Conservation (phyloP, 2,888 invertebrate genomes). For the Melinaea marsaeus region DNA sequence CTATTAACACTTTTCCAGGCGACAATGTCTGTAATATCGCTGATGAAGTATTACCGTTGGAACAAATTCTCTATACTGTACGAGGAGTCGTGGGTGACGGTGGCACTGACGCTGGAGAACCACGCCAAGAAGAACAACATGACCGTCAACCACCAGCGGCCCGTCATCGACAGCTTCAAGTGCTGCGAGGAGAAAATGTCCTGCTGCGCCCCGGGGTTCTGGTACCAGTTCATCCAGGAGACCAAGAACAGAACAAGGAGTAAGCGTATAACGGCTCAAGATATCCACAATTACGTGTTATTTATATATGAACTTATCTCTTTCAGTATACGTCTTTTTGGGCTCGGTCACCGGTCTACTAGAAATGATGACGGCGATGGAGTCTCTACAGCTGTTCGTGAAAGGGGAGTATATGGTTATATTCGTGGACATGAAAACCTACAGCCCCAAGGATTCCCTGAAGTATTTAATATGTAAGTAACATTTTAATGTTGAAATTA, state of each 20-base stretch:
- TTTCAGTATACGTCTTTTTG: slow-evolving; percentile 95
- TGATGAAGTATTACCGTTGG: slow-evolving; percentile 95
- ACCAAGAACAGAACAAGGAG: slow-evolving; percentile 92
- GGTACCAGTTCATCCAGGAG: slow-evolving; percentile 90
- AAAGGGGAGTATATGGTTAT: slow-evolving; percentile 97
- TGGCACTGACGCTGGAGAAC: slow-evolving; percentile 87
- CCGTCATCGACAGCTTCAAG: slow-evolving; percentile 83
- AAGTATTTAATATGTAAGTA: slow-evolving; percentile 90
- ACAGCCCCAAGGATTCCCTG: slow-evolving; percentile 83
- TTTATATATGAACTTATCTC: slow-evolving; percentile 7
- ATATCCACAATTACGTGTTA: too few species aligned
- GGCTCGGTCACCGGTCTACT: slow-evolving; percentile 91
- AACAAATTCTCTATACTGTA: slow-evolving; percentile 93
- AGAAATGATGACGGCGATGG: slow-evolving; percentile 95
- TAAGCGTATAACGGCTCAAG: slow-evolving; percentile 57
- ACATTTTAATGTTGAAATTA: neutral
- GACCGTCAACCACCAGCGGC: slow-evolving; percentile 87
- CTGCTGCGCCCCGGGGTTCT: slow-evolving; percentile 88
- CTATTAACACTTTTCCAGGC: slow-evolving; percentile 77
- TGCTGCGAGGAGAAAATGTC: slow-evolving; percentile 86
- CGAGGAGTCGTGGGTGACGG: slow-evolving; percentile 88
- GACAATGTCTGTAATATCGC: slow-evolving; percentile 94
- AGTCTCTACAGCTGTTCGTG: slow-evolving; percentile 89
- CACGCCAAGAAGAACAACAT: slow-evolving; percentile 87
- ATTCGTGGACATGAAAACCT: slow-evolving; percentile 95